Conservation (phyloP, 2,888 invertebrate genomes). For the Lithophane ornitopus region DNA sequence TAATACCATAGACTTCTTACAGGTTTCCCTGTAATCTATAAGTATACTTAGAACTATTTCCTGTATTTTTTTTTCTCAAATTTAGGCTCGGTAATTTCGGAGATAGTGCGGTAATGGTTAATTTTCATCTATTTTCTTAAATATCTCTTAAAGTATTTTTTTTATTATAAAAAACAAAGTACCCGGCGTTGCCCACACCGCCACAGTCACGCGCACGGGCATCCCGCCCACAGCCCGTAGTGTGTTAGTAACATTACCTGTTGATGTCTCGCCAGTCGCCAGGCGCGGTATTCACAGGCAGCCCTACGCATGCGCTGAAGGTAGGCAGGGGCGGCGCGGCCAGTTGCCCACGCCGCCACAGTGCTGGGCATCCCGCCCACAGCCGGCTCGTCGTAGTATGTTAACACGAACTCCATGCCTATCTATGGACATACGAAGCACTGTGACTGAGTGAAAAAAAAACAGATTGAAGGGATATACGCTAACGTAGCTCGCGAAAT, state of each 20-base stretch:
- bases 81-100: too few relatives aligned
- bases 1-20: too few relatives aligned
- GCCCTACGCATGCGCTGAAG: conserved; percentile 93
- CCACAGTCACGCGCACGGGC: too few relatives aligned
- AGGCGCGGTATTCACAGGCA: conserved; percentile 90
- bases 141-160: too few relatives aligned
- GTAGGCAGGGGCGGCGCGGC: conserved; percentile 94
- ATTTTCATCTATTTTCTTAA: too few relatives aligned
- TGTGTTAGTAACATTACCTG: not conserved
- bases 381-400: conserved; percentile 97
- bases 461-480: not conserved
- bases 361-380: conserved; percentile 94
- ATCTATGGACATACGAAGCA: conserved; percentile 79
- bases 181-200: too few relatives aligned
- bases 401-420: conserved; percentile 95
- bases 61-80: too few relatives aligned
- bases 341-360: conserved; percentile 95
- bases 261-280: conserved; percentile 52
- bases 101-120: too few relatives aligned
- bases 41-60: too few relatives aligned
- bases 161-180: too few relatives aligned
- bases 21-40: too few relatives aligned
- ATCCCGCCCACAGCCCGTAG: too few relatives aligned
- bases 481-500: not conserved
- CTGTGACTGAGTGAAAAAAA: not conserved